Conservation (phyloP, 2,888 invertebrate genomes). For the Tuta absoluta region DNA sequence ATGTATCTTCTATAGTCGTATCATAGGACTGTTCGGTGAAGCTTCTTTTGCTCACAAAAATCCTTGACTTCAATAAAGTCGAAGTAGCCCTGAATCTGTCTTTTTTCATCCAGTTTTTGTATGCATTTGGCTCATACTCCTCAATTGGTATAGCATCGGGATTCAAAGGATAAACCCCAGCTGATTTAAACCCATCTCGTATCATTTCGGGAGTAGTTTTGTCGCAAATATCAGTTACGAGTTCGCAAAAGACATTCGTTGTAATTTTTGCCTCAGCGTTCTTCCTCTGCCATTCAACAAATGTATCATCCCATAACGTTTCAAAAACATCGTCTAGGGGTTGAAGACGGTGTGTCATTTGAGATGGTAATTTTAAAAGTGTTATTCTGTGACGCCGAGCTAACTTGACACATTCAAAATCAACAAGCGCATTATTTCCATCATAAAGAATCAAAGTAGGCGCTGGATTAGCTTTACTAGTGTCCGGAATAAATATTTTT, state of each 20-base stretch:
- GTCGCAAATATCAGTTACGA: background rate
- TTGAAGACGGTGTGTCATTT: background rate
- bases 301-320: conserved; percentile 5
- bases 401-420: background rate
- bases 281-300: conserved; percentile 1
- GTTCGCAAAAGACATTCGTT: background rate
- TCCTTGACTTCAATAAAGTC: background rate
- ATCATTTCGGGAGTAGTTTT: background rate
- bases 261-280: background rate
- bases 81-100: background rate
- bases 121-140: background rate
- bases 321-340: background rate
- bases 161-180: conserved; percentile 7
- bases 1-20: no score
- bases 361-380: background rate
- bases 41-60: background rate
- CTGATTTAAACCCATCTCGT: background rate
- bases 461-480: background rate
- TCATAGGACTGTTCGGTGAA: background rate
- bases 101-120: background rate
- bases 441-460: background rate
- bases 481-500: background rate
- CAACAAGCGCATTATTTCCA: background rate
- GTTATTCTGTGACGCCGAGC: background rate
- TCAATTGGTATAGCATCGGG: background rate